Percentiles rank a stretch among this genome's conserved stretches.
Evolutionary conservation across 2,797 vertebrate genomes (phyloP).

Genomic region (Gobionotothen gibberifrons): DNA sequence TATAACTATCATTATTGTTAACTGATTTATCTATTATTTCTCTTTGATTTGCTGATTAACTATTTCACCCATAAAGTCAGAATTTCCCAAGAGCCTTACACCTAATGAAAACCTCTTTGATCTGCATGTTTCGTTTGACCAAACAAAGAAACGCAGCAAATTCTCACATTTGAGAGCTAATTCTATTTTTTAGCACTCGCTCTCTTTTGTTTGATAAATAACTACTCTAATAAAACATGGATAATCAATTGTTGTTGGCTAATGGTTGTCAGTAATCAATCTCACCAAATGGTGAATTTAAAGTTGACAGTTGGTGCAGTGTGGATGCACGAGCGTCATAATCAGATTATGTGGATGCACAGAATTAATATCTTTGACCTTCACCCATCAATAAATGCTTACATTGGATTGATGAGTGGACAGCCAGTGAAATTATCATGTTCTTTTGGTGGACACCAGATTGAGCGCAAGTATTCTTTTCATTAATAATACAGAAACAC

Average conservation of each 20-base stretch:
- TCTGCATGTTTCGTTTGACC: background rate
- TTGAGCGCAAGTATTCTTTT: background rate
- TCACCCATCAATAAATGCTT: background rate
- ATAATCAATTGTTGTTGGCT: constrained; percentile 3
- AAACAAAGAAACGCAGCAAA: background rate
- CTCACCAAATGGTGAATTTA: background rate
- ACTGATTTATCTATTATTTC: background rate
- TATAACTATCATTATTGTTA: constrained; percentile 2
- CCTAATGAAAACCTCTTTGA: background rate
- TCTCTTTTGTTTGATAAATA: background rate
- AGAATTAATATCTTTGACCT: constrained; percentile 11
- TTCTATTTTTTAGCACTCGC: background rate
- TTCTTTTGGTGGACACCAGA: background rate
- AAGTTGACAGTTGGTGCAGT: constrained; percentile 1
- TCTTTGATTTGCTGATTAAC: background rate
- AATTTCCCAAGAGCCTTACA: background rate
- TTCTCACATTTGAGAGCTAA: background rate
- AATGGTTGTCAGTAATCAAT: background rate
- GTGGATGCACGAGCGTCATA: background rate
- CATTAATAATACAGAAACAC: background rate
- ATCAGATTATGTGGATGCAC: background rate
- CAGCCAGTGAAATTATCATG: background rate
- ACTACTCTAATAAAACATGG: background rate
- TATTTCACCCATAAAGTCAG: background rate
- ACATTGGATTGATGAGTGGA: constrained; percentile 1